Percentiles rank a stretch among this genome's conserved stretches.
phyloP scores from a whole-genome alignment of 2,113 vertebrate species.

The Micronycteris hirsuta region DNA sequence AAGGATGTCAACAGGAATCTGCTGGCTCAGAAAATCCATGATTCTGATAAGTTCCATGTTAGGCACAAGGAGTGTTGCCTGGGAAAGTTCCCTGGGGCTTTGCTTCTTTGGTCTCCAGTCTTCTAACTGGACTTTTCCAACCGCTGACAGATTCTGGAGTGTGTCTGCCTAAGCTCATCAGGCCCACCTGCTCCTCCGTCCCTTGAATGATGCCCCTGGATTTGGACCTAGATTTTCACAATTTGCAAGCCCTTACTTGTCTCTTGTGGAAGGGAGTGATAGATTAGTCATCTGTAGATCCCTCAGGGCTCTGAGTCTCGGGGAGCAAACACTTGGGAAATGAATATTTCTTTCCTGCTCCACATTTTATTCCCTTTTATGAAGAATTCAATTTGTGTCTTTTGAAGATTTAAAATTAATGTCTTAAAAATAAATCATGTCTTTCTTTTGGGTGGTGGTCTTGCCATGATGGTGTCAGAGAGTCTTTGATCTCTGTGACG shows the following conservation, averaged over 20 bases:
- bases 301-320: not conserved
- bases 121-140: not conserved
- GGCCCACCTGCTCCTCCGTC: not conserved
- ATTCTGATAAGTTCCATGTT: not conserved
- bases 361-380: not conserved
- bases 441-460: not conserved
- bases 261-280: not conserved
- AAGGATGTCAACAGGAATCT: not conserved
- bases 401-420: not conserved
- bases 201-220: not conserved
- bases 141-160: not conserved
- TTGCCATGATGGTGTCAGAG: not conserved
- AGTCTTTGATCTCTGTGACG: not conserved
- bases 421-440: not conserved
- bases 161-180: not conserved
- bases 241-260: not conserved
- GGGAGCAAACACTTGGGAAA: not conserved
- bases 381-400: not conserved
- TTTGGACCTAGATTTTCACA: not conserved
- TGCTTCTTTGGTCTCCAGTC: not conserved
- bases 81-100: not conserved
- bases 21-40: not conserved
- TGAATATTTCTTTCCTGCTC: not conserved
- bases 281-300: not conserved
- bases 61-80: not conserved